Evolutionary conservation across 2,797 vertebrate species (phyloP).

Genomic region (Pteronotus mesoamericanus): DNA sequence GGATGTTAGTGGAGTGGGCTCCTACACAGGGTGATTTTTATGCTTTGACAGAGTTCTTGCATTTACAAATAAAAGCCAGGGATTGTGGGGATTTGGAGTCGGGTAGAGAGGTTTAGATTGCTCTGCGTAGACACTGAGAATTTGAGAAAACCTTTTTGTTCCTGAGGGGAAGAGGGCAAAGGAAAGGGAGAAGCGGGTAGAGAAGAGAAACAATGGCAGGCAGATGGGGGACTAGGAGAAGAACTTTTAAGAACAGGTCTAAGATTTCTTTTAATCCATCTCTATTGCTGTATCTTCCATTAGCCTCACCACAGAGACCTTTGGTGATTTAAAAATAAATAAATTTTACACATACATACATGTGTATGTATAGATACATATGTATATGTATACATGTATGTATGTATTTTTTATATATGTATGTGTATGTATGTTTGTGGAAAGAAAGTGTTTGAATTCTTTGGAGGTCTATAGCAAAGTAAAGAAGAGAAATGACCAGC

Average conservation of each 20-base stretch:
- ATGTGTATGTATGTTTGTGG: background rate
- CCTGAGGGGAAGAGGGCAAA: background rate
- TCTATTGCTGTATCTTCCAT: background rate
- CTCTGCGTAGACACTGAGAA: background rate
- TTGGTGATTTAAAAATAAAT: background rate
- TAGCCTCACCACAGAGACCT: background rate
- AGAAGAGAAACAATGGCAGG: background rate
- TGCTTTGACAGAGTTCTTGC: background rate
- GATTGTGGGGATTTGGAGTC: background rate
- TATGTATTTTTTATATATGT: background rate
- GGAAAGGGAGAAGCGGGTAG: background rate
- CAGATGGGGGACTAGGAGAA: background rate
- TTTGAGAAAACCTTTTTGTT: background rate
- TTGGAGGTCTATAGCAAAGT: background rate
- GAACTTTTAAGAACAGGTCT: background rate
- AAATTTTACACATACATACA: background rate
- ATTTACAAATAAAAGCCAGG: background rate
- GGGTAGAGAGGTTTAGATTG: background rate
- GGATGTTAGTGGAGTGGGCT: background rate
- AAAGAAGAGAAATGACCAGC: background rate
- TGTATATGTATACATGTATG: background rate
- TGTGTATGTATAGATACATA: background rate
- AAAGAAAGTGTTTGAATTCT: background rate
- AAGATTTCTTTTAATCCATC: background rate
- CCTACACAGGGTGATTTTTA: background rate